Conservation (phyloP, 30 jellyfish, hydroid and myxozoan genomes). For the Hydra vulgaris region DNA sequence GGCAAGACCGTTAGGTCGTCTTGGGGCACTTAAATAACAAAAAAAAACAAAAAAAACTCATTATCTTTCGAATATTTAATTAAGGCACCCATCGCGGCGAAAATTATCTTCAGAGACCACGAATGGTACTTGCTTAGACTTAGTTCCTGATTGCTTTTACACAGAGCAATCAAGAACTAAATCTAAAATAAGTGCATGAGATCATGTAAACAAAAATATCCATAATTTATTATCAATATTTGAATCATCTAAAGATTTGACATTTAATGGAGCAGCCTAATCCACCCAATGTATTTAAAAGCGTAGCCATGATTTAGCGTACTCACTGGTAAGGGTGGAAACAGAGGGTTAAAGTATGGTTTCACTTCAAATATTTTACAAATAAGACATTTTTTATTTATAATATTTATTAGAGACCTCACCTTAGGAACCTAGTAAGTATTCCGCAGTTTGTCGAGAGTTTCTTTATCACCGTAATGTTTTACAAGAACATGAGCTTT, state of each 20-base stretch:
- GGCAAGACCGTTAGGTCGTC: too few species aligned
- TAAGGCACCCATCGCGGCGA: neutral
- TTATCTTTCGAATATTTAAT: neutral
- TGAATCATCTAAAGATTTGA: neutral
- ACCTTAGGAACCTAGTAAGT: too few species aligned
- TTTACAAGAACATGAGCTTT: too few species aligned
- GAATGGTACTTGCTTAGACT: neutral
- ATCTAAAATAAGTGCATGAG: neutral
- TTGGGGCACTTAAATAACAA: too few species aligned
- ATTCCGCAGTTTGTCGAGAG: too few species aligned
- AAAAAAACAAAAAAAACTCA: too few species aligned
- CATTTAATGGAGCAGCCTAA: neutral
- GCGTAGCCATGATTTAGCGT: neutral
- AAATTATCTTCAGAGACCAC: neutral
- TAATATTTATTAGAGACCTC: too few species aligned
- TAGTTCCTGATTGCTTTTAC: too few species aligned
- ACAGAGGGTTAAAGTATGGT: too few species aligned
- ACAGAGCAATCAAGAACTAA: neutral
- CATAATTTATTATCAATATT: neutral
- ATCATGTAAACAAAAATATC: conserved; percentile 4
- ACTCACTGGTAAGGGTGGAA: neutral
- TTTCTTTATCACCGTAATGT: too few species aligned
- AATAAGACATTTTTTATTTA: too few species aligned
- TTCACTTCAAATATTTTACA: too few species aligned
- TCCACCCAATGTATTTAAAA: neutral